Evolutionary conservation across 2,113 vertebrate genomes (phyloP), one percentile per base, ranked within the genome.

Genomic region (Etheostoma spectabile): DNA sequence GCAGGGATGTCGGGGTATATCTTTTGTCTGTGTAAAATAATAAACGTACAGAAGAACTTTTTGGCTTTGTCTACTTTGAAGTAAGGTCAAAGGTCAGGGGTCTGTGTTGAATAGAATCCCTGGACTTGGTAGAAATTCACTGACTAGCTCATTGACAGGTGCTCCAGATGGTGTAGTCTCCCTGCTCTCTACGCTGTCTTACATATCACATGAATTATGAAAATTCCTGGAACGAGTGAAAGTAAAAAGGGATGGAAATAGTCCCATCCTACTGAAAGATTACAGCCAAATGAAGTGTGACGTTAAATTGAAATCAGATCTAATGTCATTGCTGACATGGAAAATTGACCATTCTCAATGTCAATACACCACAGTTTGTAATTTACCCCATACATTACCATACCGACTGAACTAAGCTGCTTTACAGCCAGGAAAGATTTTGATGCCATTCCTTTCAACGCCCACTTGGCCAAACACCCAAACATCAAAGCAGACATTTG

Each of bases 181-280:
- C 14, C 59, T 63, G 68, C 59, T 82, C 55, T 16, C 46, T 53
- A 14, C 1, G 5, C 27, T 42, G 48, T 61, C 48, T 74, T 55
- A 55, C 55, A 77, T 55, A 65, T 64, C 19, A 38, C 45, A 85
- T 85, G 42, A 80, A 83, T 88, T 77, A 77, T 86, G 27, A 71
- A 78, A 73, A 35, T 19, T 65, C 64, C 66, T 63, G n/a, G 22
- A 66, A 59, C 74, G 79, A 48, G 18, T 49, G 10, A 55, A 49
- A 51, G 55, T 12, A 45, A 21, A 21, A 67, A 56, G 27, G 55
- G 35, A 65, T 59, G 27, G n/a, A 62, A 48, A 57, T 16, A 22
- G 35, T 61, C 49, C 42, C 45, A 51, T 46, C 13, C 19, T 27
- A 22, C 19, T 68, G 46, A 56, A 60, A 48, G 35, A 60, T 27